Percentiles rank a stretch among this genome's conserved stretches.
These are phyloP conservation scores for Stegana nigrithorax DNA, from an alignment of 2,888 invertebrate species.

Conservation along the genomic window DNA sequence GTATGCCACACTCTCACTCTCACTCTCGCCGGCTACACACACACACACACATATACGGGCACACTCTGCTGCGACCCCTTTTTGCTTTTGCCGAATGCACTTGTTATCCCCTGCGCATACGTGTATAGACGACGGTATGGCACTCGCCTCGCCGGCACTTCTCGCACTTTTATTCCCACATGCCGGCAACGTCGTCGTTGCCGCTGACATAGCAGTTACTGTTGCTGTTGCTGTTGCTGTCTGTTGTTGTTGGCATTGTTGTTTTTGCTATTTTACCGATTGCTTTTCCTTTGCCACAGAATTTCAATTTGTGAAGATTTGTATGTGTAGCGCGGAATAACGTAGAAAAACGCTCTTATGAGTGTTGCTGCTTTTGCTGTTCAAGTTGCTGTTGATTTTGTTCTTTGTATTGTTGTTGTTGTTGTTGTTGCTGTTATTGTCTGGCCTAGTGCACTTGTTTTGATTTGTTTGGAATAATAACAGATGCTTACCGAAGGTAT, in stretches of 20 bases:
- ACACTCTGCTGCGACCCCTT: neutral
- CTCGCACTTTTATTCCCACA: slow-evolving; percentile 51
- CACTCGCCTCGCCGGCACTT: too few relatives aligned
- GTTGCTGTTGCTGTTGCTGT: too few relatives aligned
- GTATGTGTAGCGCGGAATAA: slow-evolving; percentile 43
- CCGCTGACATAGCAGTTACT: neutral
- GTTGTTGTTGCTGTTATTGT: neutral
- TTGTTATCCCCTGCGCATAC: too few relatives aligned
- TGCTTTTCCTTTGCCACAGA: slow-evolving; percentile 20
- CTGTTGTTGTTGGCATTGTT: too few relatives aligned
- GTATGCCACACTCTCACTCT: neutral
- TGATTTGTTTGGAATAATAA: slow-evolving; percentile 68
- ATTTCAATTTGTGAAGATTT: slow-evolving; percentile 64
- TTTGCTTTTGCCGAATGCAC: neutral
- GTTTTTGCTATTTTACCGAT: too few relatives aligned
- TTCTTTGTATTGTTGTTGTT: neutral
- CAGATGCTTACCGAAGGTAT: slow-evolving; percentile 65
- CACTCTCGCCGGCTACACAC: neutral
- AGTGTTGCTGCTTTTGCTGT: neutral
- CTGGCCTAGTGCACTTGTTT: slow-evolving; percentile 62
- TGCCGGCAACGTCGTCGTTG: slow-evolving; percentile 27
- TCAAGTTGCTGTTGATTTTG: neutral
- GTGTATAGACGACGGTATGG: too few relatives aligned
- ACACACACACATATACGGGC: neutral
- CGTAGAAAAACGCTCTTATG: neutral